Percentiles rank a stretch among this genome's conserved stretches.
These are phyloP conservation scores for Creontiades dilutus DNA, from an alignment of 2,888 invertebrate species.

Conservation along the genomic window DNA sequence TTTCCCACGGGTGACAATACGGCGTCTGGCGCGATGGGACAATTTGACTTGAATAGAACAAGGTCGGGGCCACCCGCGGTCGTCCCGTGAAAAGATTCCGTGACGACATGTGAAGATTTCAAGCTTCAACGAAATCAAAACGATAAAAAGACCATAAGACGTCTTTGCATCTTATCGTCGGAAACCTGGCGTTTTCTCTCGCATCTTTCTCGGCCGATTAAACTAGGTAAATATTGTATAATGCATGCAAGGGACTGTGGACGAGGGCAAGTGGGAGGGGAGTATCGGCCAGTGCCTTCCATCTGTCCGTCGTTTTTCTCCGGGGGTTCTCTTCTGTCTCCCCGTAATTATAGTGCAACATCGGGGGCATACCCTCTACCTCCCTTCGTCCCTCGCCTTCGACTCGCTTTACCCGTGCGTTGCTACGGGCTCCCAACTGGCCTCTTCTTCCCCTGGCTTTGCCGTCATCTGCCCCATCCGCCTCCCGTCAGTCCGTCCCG, in stretches of 20 bases:
- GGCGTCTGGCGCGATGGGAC: not conserved
- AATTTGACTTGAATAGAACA: conserved; percentile 31
- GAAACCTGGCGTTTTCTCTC: conserved; percentile 23
- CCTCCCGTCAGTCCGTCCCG: not conserved
- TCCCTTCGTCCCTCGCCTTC: not conserved
- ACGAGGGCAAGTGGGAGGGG: not conserved
- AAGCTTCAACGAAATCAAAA: no score
- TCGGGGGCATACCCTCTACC: conserved; percentile 21
- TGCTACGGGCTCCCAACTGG: conserved; percentile 65
- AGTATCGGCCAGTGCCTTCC: conserved; percentile 57
- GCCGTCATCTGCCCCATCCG: not conserved
- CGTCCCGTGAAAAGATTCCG: not conserved
- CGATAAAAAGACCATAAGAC: no score
- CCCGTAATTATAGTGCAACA: conserved; percentile 66
- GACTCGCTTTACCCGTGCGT: conserved; percentile 49
- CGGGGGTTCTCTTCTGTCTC: conserved; percentile 12
- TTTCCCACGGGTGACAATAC: conserved; percentile 53
- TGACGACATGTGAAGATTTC: conserved; percentile 8
- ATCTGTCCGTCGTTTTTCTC: conserved; percentile 61
- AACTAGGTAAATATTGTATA: conserved; percentile 47
- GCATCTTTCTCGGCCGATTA: conserved; percentile 47
- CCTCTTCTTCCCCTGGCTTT: conserved; percentile 1
- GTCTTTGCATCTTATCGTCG: not conserved
- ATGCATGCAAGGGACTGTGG: not conserved
- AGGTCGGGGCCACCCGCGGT: conserved; percentile 2